These are phyloP conservation scores for Elephas maximus DNA, from an alignment of 2,113 vertebrate species.

Conservation along the genomic window DNA sequence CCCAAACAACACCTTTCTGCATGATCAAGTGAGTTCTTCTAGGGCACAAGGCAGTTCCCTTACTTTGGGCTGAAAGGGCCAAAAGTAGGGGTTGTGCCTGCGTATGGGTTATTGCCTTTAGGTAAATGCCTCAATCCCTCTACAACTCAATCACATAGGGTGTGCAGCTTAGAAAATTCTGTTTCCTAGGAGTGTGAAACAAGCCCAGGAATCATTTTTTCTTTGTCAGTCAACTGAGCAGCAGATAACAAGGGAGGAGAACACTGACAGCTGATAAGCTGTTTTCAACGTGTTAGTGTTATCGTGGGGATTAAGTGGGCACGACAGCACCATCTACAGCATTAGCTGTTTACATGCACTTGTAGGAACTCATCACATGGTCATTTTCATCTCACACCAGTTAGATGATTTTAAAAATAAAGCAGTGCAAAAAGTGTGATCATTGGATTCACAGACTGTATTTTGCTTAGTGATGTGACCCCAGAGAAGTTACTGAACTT, in stretches of 20 bases:
- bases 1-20: neutral
- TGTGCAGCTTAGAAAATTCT: neutral
- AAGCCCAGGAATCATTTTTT: neutral
- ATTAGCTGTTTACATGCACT: neutral
- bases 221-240: neutral
- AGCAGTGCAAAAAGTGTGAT: neutral
- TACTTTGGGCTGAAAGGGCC: neutral
- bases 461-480: constrained; percentile 17
- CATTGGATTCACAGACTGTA: neutral
- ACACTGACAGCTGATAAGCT: neutral
- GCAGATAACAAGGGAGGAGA: constrained; percentile 20
- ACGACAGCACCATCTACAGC: neutral
- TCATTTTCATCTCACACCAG: constrained; percentile 16
- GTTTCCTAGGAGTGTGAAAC: neutral
- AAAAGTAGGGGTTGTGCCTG: neutral
- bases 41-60: neutral
- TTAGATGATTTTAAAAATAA: constrained; percentile 47
- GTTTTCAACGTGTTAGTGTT: neutral
- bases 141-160: neutral
- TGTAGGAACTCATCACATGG: constrained; percentile 5
- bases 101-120: neutral
- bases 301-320: neutral
- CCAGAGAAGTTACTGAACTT: neutral
- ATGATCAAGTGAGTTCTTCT: neutral
- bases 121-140: neutral